Evolutionary conservation across 2,888 invertebrate species (phyloP).

Genomic region (Caenorhabditis sp.): DNA sequence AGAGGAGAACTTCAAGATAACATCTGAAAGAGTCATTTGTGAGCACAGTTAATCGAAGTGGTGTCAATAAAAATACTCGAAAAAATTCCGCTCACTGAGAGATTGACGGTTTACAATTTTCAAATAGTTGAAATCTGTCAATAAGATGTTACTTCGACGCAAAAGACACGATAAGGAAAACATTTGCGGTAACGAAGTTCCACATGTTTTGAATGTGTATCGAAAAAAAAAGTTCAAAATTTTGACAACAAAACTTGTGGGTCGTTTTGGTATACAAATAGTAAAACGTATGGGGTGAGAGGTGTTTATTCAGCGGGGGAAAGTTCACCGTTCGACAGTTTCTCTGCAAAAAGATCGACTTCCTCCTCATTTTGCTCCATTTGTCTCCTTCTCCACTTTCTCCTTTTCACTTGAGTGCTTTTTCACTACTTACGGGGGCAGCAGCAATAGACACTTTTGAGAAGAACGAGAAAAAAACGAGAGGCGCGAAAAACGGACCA

Average conservation of each 20-base stretch:
- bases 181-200: background rate
- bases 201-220: background rate
- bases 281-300: constrained; percentile 42
- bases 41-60: background rate
- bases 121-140: constrained; percentile 22
- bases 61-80: constrained; percentile 16
- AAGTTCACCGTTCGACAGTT: constrained; percentile 59
- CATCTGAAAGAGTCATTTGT: background rate
- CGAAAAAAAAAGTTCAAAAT: constrained; percentile 1
- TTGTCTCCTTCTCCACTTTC: background rate
- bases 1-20: background rate
- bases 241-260: constrained; percentile 40
- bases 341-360: constrained; percentile 42
- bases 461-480: constrained; percentile 15
- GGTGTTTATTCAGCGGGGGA: constrained; percentile 60
- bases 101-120: constrained; percentile 8
- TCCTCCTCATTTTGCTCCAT: constrained; percentile 47
- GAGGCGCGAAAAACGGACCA: constrained; percentile 10
- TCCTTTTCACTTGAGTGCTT: constrained; percentile 39
- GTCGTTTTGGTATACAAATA: constrained; percentile 50
- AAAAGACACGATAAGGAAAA: constrained; percentile 17
- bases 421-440: constrained; percentile 37
- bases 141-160: constrained; percentile 9
- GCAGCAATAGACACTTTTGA: constrained; percentile 38
- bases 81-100: constrained; percentile 16